Evolutionary conservation across 2,888 invertebrate genomes (phyloP).

Genomic region (Noctua comes): DNA sequence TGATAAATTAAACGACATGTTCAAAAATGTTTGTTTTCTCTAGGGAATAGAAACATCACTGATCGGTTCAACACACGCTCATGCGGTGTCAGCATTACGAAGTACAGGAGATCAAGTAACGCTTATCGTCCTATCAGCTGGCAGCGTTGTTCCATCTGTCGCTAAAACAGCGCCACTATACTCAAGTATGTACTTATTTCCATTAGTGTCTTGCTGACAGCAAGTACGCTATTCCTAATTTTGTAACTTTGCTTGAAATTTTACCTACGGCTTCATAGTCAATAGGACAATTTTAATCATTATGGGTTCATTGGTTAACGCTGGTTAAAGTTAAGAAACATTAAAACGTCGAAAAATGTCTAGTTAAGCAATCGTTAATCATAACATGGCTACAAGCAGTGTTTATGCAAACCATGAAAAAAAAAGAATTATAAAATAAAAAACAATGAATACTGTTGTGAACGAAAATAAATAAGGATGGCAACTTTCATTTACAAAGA

Average conservation of each 20-base stretch:
- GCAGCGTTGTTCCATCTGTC: slow-evolving; percentile 82
- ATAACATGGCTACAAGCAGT: neutral
- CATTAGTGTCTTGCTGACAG: neutral
- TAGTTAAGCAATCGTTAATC: neutral
- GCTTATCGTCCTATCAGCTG: slow-evolving; percentile 85
- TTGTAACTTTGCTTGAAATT: neutral
- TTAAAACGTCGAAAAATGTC: neutral
- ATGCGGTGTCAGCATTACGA: slow-evolving; percentile 86
- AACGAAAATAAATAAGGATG: neutral
- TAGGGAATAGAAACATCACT: slow-evolving; percentile 88
- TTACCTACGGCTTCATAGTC: neutral
- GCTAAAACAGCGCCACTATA: slow-evolving; percentile 84
- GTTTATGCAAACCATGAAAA: too few species aligned
- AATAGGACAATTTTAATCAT: neutral
- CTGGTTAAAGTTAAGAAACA: neutral
- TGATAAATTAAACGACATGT: neutral
- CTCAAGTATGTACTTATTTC: slow-evolving; percentile 78
- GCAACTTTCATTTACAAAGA: neutral
- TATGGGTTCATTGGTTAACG: neutral
- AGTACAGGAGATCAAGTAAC: slow-evolving; percentile 88
- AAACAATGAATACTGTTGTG: neutral
- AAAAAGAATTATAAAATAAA: too few species aligned
- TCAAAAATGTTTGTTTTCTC: neutral
- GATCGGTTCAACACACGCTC: slow-evolving; percentile 87
- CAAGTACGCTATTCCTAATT: neutral